These are phyloP conservation scores for Panopea generosa DNA, from an alignment of 2,888 invertebrate genomes.

Conservation along the genomic window DNA sequence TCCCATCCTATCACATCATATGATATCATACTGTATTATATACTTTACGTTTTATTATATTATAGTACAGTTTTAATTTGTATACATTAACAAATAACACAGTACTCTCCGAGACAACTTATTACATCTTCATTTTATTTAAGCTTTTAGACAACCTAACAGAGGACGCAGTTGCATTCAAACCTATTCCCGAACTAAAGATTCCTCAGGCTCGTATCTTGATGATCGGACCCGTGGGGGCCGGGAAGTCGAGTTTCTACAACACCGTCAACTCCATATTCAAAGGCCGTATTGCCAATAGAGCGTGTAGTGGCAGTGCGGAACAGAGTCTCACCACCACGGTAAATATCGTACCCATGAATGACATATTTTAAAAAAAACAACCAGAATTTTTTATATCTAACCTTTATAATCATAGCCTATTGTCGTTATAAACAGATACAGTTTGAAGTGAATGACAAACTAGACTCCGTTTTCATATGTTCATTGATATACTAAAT, in stretches of 20 bases:
- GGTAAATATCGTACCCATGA: constrained; percentile 29
- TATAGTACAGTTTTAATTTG: too few relatives aligned
- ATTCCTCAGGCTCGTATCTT: constrained; percentile 61
- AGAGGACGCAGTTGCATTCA: constrained; percentile 53
- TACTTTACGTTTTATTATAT: too few relatives aligned
- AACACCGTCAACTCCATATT: constrained; percentile 72
- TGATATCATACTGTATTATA: too few relatives aligned
- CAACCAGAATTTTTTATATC: background rate
- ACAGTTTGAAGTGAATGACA: background rate
- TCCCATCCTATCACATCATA: too few relatives aligned
- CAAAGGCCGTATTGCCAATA: constrained; percentile 68
- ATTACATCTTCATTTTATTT: too few relatives aligned
- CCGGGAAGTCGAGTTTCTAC: constrained; percentile 70
- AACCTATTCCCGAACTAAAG: constrained; percentile 57
- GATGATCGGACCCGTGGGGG: constrained; percentile 68
- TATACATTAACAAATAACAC: too few relatives aligned
- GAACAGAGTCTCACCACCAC: constrained; percentile 70
- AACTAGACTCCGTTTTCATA: background rate
- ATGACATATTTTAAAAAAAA: background rate
- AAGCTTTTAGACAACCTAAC: constrained; percentile 57
- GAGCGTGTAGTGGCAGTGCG: constrained; percentile 66
- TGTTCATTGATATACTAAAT: background rate
- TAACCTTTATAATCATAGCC: too few relatives aligned
- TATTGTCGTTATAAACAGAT: background rate
- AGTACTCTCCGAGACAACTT: too few relatives aligned